Conservation (phyloP, 2,888 invertebrate genomes). For the Eugnorisma glareosa region DNA sequence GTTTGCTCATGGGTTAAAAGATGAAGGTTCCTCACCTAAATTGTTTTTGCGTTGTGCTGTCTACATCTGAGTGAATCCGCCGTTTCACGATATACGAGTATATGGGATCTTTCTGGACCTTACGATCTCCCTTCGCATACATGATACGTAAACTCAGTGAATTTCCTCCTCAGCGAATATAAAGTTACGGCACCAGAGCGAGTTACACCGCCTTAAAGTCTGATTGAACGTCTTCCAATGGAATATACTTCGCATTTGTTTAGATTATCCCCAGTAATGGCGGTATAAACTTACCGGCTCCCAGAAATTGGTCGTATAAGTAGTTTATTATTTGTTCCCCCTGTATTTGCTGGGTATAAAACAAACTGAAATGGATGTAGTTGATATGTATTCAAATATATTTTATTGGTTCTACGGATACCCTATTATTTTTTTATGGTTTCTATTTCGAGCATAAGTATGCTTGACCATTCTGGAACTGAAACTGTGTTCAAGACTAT, state of each 20-base stretch:
- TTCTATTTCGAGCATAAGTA: constrained; percentile 24
- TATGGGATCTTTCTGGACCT: constrained; percentile 74
- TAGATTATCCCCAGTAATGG: constrained; percentile 79
- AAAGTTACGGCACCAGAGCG: constrained; percentile 79
- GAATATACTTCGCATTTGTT: constrained; percentile 80
- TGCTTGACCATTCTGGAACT: constrained; percentile 17
- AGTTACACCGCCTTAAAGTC: constrained; percentile 77
- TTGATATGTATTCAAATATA: constrained; percentile 51
- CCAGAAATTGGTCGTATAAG: constrained; percentile 68
- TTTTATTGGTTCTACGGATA: constrained; percentile 38
- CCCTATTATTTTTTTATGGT: constrained; percentile 40
- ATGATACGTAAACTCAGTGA: constrained; percentile 81
- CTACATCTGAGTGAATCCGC: constrained; percentile 45
- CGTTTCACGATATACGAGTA: constrained; percentile 55
- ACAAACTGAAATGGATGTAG: constrained; percentile 52
- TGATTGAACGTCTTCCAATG: constrained; percentile 79
- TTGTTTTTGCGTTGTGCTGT: constrained; percentile 40
- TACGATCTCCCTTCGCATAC: constrained; percentile 81
- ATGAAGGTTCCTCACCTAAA: not conserved
- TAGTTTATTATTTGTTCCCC: constrained; percentile 66
- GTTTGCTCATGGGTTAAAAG: not conserved
- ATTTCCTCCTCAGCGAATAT: constrained; percentile 82
- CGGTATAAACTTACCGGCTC: constrained; percentile 70
- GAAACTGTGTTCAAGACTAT: constrained; percentile 5
- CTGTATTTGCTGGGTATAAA: constrained; percentile 53